These are phyloP conservation scores for Acanthurus lineatus DNA, from an alignment of 2,797 vertebrate genomes.

Conservation along the genomic window DNA sequence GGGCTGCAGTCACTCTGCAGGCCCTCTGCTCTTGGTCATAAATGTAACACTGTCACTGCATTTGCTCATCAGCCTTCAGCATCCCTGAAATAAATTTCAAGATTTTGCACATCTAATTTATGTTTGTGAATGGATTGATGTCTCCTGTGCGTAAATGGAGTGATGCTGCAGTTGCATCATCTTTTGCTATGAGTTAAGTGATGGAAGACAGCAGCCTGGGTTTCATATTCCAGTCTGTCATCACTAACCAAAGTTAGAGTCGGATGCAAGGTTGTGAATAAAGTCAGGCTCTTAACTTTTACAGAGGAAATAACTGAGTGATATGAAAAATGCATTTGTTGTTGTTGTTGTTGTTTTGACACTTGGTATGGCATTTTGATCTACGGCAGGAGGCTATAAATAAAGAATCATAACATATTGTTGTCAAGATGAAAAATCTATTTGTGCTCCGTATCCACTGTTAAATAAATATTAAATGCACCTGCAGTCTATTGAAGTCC, in stretches of 20 bases:
- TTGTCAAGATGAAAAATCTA: slow-evolving; percentile 1
- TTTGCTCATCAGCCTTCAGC: slow-evolving; percentile 36
- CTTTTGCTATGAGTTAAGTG: slow-evolving; percentile 14
- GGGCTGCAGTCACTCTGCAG: neutral
- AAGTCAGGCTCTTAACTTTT: slow-evolving; percentile 23
- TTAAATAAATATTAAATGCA: slow-evolving; percentile 25
- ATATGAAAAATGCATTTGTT: slow-evolving; percentile 33
- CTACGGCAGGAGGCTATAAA: slow-evolving; percentile 2
- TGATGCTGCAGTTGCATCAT: slow-evolving; percentile 35
- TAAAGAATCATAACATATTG: slow-evolving; percentile 7
- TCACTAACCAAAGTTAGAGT: slow-evolving; percentile 17
- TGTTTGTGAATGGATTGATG: slow-evolving; percentile 16
- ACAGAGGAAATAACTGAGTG: slow-evolving; percentile 9
- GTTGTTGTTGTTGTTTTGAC: slow-evolving; percentile 30
- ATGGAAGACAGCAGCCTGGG: slow-evolving; percentile 20
- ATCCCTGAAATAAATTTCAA: neutral
- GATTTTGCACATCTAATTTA: slow-evolving; percentile 32
- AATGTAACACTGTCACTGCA: slow-evolving; percentile 8
- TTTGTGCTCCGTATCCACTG: slow-evolving; percentile 7
- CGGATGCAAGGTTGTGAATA: slow-evolving; percentile 13
- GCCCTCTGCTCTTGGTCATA: neutral
- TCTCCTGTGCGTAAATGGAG: slow-evolving; percentile 5
- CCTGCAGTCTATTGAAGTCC: slow-evolving; percentile 31
- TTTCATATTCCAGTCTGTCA: slow-evolving; percentile 40
- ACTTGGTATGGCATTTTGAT: slow-evolving; percentile 13